phyloP scores from a whole-genome alignment of 2,113 vertebrate species.

The Hyla sarda region DNA sequence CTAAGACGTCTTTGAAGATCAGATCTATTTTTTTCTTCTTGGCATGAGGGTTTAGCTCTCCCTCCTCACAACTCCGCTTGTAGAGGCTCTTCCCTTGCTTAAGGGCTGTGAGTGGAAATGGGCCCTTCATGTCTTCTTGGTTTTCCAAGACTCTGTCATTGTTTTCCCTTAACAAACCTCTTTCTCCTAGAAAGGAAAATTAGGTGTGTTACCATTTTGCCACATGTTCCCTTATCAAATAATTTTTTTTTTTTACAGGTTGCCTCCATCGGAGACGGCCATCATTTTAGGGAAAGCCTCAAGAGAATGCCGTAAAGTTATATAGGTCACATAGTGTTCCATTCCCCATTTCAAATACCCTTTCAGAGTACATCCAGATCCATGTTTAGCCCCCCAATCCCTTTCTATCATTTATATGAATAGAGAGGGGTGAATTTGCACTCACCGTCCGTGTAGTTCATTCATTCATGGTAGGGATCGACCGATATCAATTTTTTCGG shows the following conservation, averaged over 20 bases:
- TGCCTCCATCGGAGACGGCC: constrained; percentile 2
- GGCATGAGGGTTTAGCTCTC: constrained; percentile 79
- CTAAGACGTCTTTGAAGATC: constrained; percentile 91
- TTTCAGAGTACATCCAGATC: background rate
- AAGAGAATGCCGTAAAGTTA: background rate
- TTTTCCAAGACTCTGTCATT: constrained; percentile 71
- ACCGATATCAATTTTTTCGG: no score
- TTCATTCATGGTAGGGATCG: no score
- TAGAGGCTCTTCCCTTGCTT: constrained; percentile 79
- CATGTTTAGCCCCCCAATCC: no score
- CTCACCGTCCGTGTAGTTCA: no score
- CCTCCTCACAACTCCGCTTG: constrained; percentile 82
- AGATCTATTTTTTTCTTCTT: constrained; percentile 96
- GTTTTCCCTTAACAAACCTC: constrained; percentile 74
- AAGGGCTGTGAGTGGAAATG: constrained; percentile 74
- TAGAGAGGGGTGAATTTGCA: no score
- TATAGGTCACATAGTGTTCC: no score
- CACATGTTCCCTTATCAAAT: constrained; percentile 23
- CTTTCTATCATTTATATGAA: no score
- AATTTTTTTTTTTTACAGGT: background rate
- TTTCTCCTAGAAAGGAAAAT: constrained; percentile 81
- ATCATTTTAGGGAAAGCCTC: background rate
- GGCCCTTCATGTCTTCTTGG: constrained; percentile 76
- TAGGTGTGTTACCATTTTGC: constrained; percentile 70
- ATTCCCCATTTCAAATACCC: no score